phyloP scores from a whole-genome alignment of 2,888 invertebrate species.

The Hydrotaea diabolus region DNA sequence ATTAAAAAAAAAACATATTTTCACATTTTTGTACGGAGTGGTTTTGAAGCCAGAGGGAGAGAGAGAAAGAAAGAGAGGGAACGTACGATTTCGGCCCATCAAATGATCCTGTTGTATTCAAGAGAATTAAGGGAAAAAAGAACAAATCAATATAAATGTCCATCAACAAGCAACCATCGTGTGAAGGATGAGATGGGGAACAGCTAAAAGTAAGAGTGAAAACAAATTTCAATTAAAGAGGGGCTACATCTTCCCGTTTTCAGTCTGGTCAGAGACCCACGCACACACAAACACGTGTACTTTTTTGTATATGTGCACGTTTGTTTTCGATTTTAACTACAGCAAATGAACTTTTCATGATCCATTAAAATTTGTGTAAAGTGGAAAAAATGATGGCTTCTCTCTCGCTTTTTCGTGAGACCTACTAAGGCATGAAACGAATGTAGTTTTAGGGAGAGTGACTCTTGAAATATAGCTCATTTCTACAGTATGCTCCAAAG shows the following conservation, averaged over 20 bases:
- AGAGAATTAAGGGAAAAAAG: no score
- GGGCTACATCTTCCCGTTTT: neutral
- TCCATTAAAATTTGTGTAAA: conserved; percentile 47
- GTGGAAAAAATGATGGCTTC: neutral
- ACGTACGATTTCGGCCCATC: neutral
- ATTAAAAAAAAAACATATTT: conserved; percentile 8
- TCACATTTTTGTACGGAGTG: neutral
- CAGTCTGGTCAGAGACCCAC: conserved; percentile 1
- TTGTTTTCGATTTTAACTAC: conserved; percentile 6
- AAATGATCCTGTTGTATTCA: neutral
- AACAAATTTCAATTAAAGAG: conserved; percentile 45
- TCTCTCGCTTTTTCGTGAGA: neutral
- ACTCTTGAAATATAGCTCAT: no score
- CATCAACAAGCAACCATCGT: neutral
- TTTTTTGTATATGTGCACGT: neutral
- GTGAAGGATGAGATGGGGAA: neutral
- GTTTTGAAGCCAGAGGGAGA: neutral
- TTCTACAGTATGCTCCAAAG: no score
- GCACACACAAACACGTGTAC: conserved; percentile 2
- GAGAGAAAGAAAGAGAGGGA: neutral
- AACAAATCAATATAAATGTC: conserved; percentile 13
- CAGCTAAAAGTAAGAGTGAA: conserved; percentile 55
- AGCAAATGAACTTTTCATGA: conserved; percentile 54
- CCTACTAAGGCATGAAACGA: no score
- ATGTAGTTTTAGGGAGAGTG: no score